These are phyloP conservation scores for Drosophila sp. DNA, from an alignment of 1,140 invertebrate genomes.

Conservation along the genomic window DNA sequence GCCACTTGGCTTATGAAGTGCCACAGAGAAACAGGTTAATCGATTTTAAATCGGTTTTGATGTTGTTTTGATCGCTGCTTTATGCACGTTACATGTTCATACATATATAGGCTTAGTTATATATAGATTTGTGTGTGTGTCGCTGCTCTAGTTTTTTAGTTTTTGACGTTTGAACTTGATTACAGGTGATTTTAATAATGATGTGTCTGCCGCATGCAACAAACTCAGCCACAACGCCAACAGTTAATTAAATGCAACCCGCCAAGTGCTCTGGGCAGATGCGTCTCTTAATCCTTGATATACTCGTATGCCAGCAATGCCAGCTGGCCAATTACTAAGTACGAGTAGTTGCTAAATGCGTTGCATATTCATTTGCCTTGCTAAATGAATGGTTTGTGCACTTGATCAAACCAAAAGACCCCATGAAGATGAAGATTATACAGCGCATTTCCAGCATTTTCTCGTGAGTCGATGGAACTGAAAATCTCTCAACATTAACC, in stretches of 20 bases:
- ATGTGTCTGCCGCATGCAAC: conserved; percentile 65
- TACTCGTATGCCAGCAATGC: conserved; percentile 11
- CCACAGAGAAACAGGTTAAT: conserved; percentile 81
- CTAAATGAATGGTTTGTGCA: conserved; percentile 39
- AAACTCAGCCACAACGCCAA: background rate
- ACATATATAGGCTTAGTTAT: background rate
- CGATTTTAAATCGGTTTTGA: conserved; percentile 84
- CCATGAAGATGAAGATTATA: conserved; percentile 5
- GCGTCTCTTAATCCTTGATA: conserved; percentile 41
- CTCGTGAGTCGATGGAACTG: background rate
- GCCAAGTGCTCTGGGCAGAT: conserved; percentile 31
- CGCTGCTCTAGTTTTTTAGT: conserved; percentile 70
- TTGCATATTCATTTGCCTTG: conserved; percentile 45
- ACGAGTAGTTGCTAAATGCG: conserved; percentile 63
- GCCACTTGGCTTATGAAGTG: conserved; percentile 74
- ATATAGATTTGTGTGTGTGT: conserved; percentile 11
- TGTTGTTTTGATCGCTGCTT: conserved; percentile 76
- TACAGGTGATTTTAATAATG: conserved; percentile 82
- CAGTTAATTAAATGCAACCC: conserved; percentile 35
- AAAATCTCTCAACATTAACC: background rate
- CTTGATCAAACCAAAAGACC: conserved; percentile 6
- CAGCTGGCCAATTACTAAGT: conserved; percentile 61
- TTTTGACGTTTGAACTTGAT: conserved; percentile 83
- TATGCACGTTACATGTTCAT: background rate
- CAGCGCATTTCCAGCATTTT: background rate